Conservation (phyloP, 2,888 invertebrate genomes). For the Crioceris asparagi region DNA sequence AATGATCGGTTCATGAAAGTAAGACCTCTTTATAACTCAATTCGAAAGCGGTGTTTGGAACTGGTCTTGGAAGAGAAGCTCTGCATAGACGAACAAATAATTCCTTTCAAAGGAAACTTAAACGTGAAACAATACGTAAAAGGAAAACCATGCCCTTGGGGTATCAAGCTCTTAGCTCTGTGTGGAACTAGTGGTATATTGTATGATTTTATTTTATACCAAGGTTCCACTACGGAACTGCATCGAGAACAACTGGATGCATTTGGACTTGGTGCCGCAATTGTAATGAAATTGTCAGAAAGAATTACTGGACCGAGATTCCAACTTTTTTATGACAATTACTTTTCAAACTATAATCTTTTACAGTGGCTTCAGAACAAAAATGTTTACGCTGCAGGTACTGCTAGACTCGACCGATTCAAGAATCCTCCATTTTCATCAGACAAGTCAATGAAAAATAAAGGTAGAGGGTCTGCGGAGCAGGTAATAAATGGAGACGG, state of each 20-base stretch:
- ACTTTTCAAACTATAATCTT: conserved; percentile 1
- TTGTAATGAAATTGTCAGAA: conserved; percentile 2
- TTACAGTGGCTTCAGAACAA: neutral
- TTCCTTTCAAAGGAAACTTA: conserved; percentile 7
- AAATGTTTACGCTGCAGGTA: conserved; percentile 8
- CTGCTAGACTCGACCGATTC: conserved; percentile 17
- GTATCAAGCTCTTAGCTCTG: conserved; percentile 1
- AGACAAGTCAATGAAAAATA: conserved; percentile 14
- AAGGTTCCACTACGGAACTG: conserved; percentile 7
- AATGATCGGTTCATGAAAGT: conserved; percentile 4
- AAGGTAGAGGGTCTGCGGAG: conserved; percentile 13
- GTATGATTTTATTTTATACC: conserved; percentile 6
- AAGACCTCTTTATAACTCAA: conserved; percentile 1
- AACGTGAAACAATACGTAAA: conserved; percentile 6
- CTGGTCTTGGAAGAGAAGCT: conserved; percentile 1
- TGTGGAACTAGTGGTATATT: conserved; percentile 6
- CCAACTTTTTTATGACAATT: conserved; percentile 8
- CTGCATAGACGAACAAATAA: conserved; percentile 4
- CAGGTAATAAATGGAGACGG: conserved; percentile 15
- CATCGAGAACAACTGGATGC: neutral
- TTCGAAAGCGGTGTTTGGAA: neutral
- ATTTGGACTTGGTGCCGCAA: conserved; percentile 4
- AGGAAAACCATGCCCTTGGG: conserved; percentile 2
- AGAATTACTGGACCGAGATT: conserved; percentile 7
- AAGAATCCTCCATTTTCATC: conserved; percentile 14